These are phyloP conservation scores for Choristoneura rosaceana DNA, from an alignment of 2,888 invertebrate genomes.

Conservation along the genomic window DNA sequence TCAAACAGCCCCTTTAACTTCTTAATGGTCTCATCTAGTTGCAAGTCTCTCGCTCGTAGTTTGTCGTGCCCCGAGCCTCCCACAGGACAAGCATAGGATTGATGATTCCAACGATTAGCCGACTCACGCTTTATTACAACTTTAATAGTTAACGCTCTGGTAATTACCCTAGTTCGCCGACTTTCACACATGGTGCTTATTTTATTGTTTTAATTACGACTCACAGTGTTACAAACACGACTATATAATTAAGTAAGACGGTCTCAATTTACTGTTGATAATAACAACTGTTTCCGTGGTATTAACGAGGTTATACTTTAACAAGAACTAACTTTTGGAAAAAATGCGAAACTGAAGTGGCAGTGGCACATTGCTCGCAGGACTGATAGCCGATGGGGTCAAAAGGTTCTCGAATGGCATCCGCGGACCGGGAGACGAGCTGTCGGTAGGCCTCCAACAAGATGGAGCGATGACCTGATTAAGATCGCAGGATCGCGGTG, in stretches of 20 bases:
- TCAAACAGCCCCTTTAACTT: no score
- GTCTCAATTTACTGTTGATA: background rate
- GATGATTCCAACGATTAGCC: constrained; percentile 33
- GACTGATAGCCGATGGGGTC: no score
- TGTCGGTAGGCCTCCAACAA: no score
- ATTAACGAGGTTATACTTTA: background rate
- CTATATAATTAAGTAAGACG: constrained; percentile 37
- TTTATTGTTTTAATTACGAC: constrained; percentile 53
- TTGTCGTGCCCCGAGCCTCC: constrained; percentile 43
- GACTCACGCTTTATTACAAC: constrained; percentile 41
- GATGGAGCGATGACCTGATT: no score
- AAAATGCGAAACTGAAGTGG: no score
- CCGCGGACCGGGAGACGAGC: no score
- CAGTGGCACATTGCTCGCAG: no score
- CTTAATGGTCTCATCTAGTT: background rate
- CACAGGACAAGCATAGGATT: constrained; percentile 25
- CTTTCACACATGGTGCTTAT: constrained; percentile 66
- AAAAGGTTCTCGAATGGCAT: no score
- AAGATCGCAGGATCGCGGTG: no score
- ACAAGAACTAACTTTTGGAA: background rate
- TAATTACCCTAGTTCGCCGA: constrained; percentile 61
- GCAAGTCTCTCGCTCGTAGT: constrained; percentile 35
- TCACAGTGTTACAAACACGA: background rate
- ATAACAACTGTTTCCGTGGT: background rate
- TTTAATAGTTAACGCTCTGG: constrained; percentile 70